These are phyloP conservation scores for Tarsius wallacei DNA, from an alignment of 2,797 vertebrate genomes.

Conservation along the genomic window DNA sequence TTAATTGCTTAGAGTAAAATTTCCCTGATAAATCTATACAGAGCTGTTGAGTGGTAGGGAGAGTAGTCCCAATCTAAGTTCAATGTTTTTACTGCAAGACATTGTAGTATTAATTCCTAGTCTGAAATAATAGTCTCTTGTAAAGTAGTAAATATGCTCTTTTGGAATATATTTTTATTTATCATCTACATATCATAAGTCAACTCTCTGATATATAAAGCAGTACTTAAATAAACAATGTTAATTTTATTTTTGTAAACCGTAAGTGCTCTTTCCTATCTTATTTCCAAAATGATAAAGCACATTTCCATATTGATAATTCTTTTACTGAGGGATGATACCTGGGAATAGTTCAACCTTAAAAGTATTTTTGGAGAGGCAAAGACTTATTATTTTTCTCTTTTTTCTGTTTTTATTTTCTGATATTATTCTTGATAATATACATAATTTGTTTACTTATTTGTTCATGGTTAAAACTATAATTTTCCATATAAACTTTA, in stretches of 20 bases:
- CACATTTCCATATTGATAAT: neutral
- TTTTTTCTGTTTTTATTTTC: neutral
- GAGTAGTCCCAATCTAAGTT: neutral
- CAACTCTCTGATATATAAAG: neutral
- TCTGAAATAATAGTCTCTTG: neutral
- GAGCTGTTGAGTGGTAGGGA: neutral
- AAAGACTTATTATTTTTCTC: neutral
- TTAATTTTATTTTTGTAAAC: conserved; percentile 8
- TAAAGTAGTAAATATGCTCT: neutral
- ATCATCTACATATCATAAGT: neutral
- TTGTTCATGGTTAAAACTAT: neutral
- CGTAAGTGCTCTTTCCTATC: neutral
- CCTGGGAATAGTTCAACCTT: neutral
- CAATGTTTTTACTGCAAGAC: neutral
- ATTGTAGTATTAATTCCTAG: neutral
- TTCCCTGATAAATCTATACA: neutral
- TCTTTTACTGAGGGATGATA: neutral
- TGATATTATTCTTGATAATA: neutral
- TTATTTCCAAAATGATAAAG: neutral
- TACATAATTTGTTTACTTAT: neutral
- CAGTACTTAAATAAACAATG: neutral
- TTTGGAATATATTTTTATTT: neutral
- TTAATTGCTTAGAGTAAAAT: neutral
- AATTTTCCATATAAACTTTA: neutral
- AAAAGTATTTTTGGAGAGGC: neutral